Evolutionary conservation across 2,797 vertebrate species (phyloP).

Genomic region (Nannoperca australis): DNA sequence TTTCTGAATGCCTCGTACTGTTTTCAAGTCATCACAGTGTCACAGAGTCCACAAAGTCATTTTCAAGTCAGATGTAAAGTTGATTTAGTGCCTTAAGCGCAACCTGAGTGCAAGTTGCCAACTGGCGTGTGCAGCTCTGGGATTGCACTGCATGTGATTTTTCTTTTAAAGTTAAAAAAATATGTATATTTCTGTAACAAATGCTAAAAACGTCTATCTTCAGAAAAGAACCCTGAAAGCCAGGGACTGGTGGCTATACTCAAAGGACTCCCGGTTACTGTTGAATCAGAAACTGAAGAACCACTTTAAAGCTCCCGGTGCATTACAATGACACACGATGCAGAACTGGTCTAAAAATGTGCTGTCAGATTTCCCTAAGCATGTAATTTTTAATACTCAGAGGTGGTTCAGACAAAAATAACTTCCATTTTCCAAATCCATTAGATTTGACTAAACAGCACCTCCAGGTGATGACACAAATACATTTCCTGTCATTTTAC

Average conservation of each 20-base stretch:
- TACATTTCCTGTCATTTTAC: slow-evolving; percentile 54
- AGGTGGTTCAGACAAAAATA: slow-evolving; percentile 74
- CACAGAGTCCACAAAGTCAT: slow-evolving; percentile 15
- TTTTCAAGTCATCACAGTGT: neutral
- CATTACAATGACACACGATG: slow-evolving; percentile 58
- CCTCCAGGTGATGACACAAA: slow-evolving; percentile 72
- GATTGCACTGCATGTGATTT: slow-evolving; percentile 12
- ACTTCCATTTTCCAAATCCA: slow-evolving; percentile 70
- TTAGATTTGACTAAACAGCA: slow-evolving; percentile 76
- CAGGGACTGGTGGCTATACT: slow-evolving; percentile 58
- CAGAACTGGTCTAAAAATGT: slow-evolving; percentile 65
- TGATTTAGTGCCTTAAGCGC: slow-evolving; percentile 34
- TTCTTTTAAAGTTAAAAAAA: neutral
- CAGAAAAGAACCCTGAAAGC: slow-evolving; percentile 41
- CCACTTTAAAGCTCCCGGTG: slow-evolving; percentile 67
- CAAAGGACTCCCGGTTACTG: slow-evolving; percentile 62
- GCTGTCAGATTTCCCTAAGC: slow-evolving; percentile 68
- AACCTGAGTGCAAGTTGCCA: slow-evolving; percentile 30
- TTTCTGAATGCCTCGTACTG: neutral
- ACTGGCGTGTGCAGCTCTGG: slow-evolving; percentile 4
- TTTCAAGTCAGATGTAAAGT: slow-evolving; percentile 33
- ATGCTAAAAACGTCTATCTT: slow-evolving; percentile 51
- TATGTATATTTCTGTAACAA: slow-evolving; percentile 26
- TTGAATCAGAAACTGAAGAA: slow-evolving; percentile 72
- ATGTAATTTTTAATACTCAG: slow-evolving; percentile 73